These are phyloP conservation scores for Tenodera sinensis DNA, from an alignment of 2,888 invertebrate species.

Conservation along the genomic window DNA sequence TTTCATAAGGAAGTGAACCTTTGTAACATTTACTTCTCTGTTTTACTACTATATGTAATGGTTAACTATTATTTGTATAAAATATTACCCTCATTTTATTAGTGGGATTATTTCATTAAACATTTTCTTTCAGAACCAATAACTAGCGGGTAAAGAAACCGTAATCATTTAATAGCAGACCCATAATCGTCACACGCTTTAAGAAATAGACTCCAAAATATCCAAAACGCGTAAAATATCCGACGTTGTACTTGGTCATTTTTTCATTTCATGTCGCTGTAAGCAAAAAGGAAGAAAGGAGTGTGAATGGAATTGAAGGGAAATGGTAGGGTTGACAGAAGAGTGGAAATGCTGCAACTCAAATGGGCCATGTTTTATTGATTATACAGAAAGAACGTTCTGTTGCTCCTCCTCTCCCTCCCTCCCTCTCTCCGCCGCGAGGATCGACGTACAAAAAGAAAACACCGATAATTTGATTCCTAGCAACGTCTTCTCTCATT, in stretches of 20 bases:
- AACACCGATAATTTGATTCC: slow-evolving; percentile 35
- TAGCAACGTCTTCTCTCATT: slow-evolving; percentile 6
- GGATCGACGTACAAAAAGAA: slow-evolving; percentile 5
- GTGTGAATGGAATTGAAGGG: not conserved
- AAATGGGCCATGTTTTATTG: slow-evolving; percentile 36
- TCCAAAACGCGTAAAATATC: too few relatives aligned
- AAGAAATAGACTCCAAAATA: too few relatives aligned
- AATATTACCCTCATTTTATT: too few relatives aligned
- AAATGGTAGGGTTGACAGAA: slow-evolving; percentile 8
- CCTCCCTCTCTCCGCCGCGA: not conserved
- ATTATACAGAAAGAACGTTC: slow-evolving; percentile 32
- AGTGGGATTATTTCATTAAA: too few relatives aligned
- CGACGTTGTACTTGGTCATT: not conserved
- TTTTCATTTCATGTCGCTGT: not conserved
- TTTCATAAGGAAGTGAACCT: too few relatives aligned
- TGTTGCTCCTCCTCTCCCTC: slow-evolving; percentile 18
- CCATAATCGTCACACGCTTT: too few relatives aligned
- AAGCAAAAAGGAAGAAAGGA: not conserved
- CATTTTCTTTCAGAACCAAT: too few relatives aligned
- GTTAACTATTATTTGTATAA: too few relatives aligned
- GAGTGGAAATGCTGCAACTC: slow-evolving; percentile 28
- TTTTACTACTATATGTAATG: too few relatives aligned
- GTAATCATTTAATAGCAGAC: too few relatives aligned
- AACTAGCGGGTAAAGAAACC: too few relatives aligned
- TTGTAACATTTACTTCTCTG: too few relatives aligned